A percentile compares a stretch with the other conserved stretches of the same genome.
Conservation (phyloP, 23 tunicate species). For the Halocynthia roretzi region DNA sequence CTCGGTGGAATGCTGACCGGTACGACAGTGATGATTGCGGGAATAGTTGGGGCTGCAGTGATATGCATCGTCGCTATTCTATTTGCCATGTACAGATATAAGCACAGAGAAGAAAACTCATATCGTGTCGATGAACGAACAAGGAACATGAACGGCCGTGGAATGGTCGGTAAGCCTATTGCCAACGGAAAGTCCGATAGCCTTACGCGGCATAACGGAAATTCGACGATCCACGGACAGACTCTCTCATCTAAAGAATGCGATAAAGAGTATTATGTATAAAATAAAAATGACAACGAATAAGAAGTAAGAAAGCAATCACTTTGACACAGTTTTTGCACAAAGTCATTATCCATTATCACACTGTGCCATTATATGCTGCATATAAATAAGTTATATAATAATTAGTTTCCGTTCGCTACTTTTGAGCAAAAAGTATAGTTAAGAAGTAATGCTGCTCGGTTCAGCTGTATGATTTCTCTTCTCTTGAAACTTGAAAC, state of each 20-base stretch:
- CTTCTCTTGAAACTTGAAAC: no score
- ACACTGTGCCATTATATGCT: no score
- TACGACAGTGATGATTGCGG: constrained; percentile 47
- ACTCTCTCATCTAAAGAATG: not conserved
- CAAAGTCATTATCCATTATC: no score
- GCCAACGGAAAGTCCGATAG: not conserved
- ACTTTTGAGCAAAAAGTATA: no score
- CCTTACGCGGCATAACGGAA: constrained; percentile 23
- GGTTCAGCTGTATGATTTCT: no score
- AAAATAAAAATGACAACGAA: not conserved
- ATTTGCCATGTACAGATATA: constrained; percentile 29
- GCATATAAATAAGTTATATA: no score
- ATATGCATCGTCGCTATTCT: constrained; percentile 15
- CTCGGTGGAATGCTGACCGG: constrained; percentile 27
- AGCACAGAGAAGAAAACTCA: constrained; percentile 30
- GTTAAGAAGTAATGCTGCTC: no score
- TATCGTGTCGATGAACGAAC: constrained; percentile 43
- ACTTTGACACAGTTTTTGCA: no score
- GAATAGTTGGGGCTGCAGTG: constrained; percentile 58
- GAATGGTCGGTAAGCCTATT: no score
- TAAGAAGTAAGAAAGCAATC: no score
- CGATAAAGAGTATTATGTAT: constrained; percentile 70
- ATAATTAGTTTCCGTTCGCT: no score
- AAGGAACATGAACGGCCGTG: not conserved
- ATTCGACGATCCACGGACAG: not conserved